Percentiles rank a stretch among this genome's conserved stretches.
Conservation (phyloP, 2,113 vertebrate species). For the Lamprotornis superbus region DNA sequence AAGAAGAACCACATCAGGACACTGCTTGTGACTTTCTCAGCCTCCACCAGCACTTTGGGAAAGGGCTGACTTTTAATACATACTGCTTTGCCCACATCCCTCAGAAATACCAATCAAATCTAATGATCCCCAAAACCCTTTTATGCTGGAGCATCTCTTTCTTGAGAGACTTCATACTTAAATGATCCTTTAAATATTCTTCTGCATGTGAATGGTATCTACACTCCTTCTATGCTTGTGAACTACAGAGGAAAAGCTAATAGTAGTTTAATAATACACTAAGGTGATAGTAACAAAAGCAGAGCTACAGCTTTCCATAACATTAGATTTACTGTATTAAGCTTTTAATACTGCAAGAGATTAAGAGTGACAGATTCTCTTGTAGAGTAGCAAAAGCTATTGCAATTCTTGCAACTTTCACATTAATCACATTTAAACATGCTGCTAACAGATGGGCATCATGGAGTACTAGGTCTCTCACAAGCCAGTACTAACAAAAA, state of each 20-base stretch:
- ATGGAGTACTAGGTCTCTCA: background rate
- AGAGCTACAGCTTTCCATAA: conserved; percentile 36
- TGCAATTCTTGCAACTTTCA: conserved; percentile 50
- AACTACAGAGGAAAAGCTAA: background rate
- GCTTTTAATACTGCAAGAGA: conserved; percentile 65
- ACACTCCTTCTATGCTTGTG: background rate
- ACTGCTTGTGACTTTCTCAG: background rate
- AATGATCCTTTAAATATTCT: background rate
- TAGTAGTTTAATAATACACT: conserved; percentile 8
- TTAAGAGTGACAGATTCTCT: conserved; percentile 65
- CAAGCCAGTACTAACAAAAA: conserved; percentile 43
- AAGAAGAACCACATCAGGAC: background rate
- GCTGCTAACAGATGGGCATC: conserved; percentile 58
- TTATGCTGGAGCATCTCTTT: background rate
- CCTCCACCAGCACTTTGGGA: background rate
- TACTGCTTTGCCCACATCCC: background rate
- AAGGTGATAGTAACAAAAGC: conserved; percentile 41
- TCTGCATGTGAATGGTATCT: background rate
- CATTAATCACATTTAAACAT: conserved; percentile 58
- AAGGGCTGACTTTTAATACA: background rate
- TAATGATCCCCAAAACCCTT: background rate
- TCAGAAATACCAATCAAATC: background rate
- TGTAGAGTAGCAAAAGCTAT: conserved; percentile 42
- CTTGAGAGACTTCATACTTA: background rate
- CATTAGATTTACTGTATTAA: conserved; percentile 58